These are phyloP conservation scores for Dione vanillae DNA, from an alignment of 2,888 invertebrate genomes.

Conservation along the genomic window DNA sequence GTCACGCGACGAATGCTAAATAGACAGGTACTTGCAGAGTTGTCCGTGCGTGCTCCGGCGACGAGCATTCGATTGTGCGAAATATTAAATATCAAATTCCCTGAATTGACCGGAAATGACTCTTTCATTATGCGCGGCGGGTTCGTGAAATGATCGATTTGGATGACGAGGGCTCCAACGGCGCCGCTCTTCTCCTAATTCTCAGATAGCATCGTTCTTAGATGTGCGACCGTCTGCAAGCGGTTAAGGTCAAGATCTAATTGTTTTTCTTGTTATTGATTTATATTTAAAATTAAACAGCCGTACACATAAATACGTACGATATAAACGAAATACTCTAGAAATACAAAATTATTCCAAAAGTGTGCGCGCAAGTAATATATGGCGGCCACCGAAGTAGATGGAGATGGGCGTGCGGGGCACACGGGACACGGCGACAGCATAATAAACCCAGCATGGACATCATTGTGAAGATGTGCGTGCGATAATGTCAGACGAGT, in stretches of 20 bases:
- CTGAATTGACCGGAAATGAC: slow-evolving; percentile 77
- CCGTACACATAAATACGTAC: neutral
- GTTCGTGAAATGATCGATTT: slow-evolving; percentile 76
- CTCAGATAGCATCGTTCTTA: slow-evolving; percentile 64
- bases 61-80: slow-evolving; percentile 57
- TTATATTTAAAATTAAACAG: neutral
- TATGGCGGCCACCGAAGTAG: slow-evolving; percentile 67
- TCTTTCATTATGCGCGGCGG: slow-evolving; percentile 74
- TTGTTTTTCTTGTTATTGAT: neutral
- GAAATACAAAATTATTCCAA: slow-evolving; percentile 8
- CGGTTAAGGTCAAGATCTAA: slow-evolving; percentile 25
- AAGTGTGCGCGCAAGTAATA: slow-evolving; percentile 52
- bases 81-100: slow-evolving; percentile 68
- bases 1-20: slow-evolving; percentile 77
- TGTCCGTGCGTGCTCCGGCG: slow-evolving; percentile 63
- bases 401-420: slow-evolving; percentile 58
- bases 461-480: slow-evolving; percentile 67
- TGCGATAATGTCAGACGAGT: slow-evolving; percentile 62
- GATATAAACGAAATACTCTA: neutral
- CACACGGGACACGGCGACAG: slow-evolving; percentile 64
- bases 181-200: slow-evolving; percentile 61
- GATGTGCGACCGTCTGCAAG: slow-evolving; percentile 48
- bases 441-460: slow-evolving; percentile 64
- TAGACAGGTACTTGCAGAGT: slow-evolving; percentile 56
- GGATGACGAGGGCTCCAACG: slow-evolving; percentile 60